These are phyloP conservation scores for Pardosa pseudoannulata DNA, from an alignment of 2,888 invertebrate species.

Conservation along the genomic window DNA sequence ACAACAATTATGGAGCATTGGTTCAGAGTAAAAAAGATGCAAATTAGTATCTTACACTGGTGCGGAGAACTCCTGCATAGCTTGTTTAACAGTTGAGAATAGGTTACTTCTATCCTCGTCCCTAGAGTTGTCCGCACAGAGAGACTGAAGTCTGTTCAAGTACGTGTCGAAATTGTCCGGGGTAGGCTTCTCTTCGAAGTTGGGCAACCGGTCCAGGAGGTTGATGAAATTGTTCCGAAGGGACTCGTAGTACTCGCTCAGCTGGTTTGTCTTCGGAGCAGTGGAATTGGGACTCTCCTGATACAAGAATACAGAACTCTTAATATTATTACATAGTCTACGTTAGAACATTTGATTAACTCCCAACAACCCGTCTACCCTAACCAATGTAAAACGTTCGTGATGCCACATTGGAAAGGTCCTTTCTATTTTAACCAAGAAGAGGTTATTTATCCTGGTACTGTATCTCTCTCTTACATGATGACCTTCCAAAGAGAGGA, in stretches of 20 bases:
- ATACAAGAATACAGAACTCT: no score
- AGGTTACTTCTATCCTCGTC: constrained; percentile 84
- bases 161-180: constrained; percentile 93
- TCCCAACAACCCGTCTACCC: no score
- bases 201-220: constrained; percentile 89
- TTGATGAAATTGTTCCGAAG: constrained; percentile 94
- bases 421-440: no score
- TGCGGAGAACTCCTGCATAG: constrained; percentile 93
- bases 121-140: constrained; percentile 84
- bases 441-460: no score
- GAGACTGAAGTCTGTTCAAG: constrained; percentile 92
- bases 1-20: no score
- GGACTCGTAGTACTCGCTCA: constrained; percentile 95
- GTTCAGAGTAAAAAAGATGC: no score
- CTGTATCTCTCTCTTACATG: no score
- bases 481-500: no score
- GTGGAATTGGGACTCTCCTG: constrained; percentile 72
- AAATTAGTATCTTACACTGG: constrained; percentile 81
- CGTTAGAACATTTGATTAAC: no score
- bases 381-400: no score
- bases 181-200: constrained; percentile 78
- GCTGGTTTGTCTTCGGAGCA: constrained; percentile 82
- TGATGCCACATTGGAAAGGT: no score
- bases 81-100: constrained; percentile 93
- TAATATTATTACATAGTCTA: no score